A percentile compares a stretch with the other conserved stretches of the same genome.
These are phyloP conservation scores for Pseudomyrmex flavicornis DNA, from an alignment of 1,140 invertebrate species.

Conservation along the genomic window DNA sequence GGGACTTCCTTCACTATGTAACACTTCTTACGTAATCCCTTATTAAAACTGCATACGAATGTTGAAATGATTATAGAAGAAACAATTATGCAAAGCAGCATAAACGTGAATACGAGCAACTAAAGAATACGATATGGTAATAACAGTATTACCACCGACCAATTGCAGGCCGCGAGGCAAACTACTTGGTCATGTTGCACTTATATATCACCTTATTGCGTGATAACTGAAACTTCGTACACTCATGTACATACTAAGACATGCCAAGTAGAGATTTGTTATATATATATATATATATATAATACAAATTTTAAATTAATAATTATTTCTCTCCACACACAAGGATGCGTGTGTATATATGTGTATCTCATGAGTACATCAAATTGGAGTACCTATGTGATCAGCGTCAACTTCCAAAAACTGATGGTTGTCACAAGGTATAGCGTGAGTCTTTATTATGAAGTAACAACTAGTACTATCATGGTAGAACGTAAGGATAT, in stretches of 20 bases:
- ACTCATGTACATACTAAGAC: conserved; percentile 53
- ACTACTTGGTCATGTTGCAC: background rate
- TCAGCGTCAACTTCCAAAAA: conserved; percentile 10
- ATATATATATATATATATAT: background rate
- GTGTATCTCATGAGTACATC: too few relatives aligned
- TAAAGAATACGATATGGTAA: conserved; percentile 10
- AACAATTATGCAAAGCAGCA: conserved; percentile 12
- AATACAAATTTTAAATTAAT: conserved; percentile 47
- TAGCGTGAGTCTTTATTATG: conserved; percentile 21
- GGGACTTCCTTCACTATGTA: background rate
- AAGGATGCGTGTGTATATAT: background rate
- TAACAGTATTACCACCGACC: conserved; percentile 37
- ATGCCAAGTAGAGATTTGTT: conserved; percentile 65
- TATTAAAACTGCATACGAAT: conserved; percentile 28
- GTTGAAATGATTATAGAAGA: conserved; percentile 2
- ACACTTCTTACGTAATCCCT: conserved; percentile 10
- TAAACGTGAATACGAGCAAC: background rate
- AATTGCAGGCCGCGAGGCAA: conserved; percentile 40
- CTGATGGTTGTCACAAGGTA: background rate
- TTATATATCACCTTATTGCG: conserved; percentile 58
- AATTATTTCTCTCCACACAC: background rate
- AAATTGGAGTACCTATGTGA: background rate
- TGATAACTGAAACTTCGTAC: conserved; percentile 67
- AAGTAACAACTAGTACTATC: conserved; percentile 32
- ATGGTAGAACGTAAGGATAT: background rate